Evolutionary conservation across 2,113 vertebrate species (phyloP).

Genomic region (Stigmatopora argus): DNA sequence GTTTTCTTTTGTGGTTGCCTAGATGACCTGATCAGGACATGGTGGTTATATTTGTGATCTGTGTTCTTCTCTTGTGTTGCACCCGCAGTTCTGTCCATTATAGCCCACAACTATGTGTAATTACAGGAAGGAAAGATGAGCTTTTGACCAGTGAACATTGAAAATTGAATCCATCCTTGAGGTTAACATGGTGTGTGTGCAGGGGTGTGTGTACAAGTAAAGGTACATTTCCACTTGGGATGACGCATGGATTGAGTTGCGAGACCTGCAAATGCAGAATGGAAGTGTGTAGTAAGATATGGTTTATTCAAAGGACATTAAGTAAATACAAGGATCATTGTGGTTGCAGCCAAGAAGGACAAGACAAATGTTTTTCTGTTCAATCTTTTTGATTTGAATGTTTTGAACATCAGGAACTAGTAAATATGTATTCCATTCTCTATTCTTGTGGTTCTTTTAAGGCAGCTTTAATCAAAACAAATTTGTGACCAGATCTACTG

Average conservation of each 20-base stretch:
- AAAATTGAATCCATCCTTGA: slow-evolving; percentile 38
- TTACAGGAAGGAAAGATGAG: slow-evolving; percentile 70
- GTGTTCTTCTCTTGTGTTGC: slow-evolving; percentile 52
- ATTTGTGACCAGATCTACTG: slow-evolving; percentile 55
- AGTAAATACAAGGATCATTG: slow-evolving; percentile 53
- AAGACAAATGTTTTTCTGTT: slow-evolving; percentile 48
- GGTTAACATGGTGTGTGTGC: slow-evolving; percentile 21
- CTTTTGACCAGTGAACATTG: slow-evolving; percentile 62
- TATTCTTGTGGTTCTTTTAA: slow-evolving; percentile 54
- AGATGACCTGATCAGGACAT: slow-evolving; percentile 47
- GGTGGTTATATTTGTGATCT: slow-evolving; percentile 45
- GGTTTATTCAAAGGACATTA: slow-evolving; percentile 33
- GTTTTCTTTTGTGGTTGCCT: slow-evolving; percentile 49
- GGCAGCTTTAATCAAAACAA: slow-evolving; percentile 58
- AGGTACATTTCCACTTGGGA: slow-evolving; percentile 45
- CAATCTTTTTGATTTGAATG: slow-evolving; percentile 34
- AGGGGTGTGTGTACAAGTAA: slow-evolving; percentile 15
- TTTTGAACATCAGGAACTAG: slow-evolving; percentile 44
- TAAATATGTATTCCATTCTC: slow-evolving; percentile 48
- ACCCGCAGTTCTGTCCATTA: slow-evolving; percentile 61
- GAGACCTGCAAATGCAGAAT: slow-evolving; percentile 16
- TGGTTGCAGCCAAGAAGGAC: slow-evolving; percentile 48
- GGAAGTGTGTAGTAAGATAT: slow-evolving; percentile 36
- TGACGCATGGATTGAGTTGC: slow-evolving; percentile 46
- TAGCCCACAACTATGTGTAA: slow-evolving; percentile 68